Percentiles rank a stretch among this genome's conserved stretches.
These are phyloP conservation scores for Actinia equina DNA, from an alignment of 64 coral and sea anemone genomes.

Conservation along the genomic window DNA sequence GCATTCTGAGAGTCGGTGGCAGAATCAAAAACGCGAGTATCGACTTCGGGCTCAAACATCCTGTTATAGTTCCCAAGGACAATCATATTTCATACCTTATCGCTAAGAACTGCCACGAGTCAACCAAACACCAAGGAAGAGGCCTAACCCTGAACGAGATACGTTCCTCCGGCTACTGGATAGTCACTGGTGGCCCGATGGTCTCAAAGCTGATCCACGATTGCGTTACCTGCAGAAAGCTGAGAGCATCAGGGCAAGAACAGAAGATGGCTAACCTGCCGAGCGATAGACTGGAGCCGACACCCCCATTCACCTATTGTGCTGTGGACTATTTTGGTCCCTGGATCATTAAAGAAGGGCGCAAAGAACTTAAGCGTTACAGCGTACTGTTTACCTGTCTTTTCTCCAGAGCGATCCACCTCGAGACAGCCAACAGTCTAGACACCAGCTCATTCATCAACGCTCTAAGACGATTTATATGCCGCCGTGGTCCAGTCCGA, in stretches of 20 bases:
- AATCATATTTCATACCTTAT: slow-evolving; percentile 36
- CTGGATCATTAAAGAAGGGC: no score
- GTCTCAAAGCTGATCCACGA: slow-evolving; percentile 9
- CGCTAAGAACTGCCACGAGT: slow-evolving; percentile 23
- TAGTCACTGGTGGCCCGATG: neutral
- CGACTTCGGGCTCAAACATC: slow-evolving; percentile 38
- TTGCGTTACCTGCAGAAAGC: neutral
- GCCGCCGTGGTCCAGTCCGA: slow-evolving; percentile 11
- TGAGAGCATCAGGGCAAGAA: slow-evolving; percentile 28
- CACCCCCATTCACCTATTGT: no score
- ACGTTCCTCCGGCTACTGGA: slow-evolving; percentile 22
- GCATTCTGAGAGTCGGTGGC: slow-evolving; percentile 43
- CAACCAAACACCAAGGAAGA: slow-evolving; percentile 2
- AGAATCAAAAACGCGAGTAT: slow-evolving; percentile 25
- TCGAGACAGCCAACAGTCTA: no score
- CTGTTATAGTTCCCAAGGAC: slow-evolving; percentile 23
- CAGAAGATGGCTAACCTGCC: slow-evolving; percentile 43
- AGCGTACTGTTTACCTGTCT: no score
- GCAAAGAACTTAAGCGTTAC: no score
- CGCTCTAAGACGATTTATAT: slow-evolving; percentile 22
- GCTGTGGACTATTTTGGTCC: no score
- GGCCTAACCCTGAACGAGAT: slow-evolving; percentile 18
- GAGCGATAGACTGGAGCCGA: no score
- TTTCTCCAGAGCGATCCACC: no score
- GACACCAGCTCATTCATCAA: no score